These are phyloP conservation scores for Odontamblyopus rebecca DNA, from an alignment of 2,797 vertebrate species.

Conservation along the genomic window DNA sequence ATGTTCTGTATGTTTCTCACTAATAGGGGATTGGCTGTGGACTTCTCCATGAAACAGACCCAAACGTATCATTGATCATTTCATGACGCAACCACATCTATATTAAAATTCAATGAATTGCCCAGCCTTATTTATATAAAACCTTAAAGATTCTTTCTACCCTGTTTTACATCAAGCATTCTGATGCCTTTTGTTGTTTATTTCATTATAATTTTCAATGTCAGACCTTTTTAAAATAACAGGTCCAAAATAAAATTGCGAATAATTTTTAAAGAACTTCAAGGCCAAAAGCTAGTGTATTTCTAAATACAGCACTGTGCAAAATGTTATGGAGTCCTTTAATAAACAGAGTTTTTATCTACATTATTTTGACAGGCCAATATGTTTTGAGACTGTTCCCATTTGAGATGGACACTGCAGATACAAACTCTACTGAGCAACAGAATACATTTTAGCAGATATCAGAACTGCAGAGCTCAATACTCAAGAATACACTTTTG, in stretches of 20 bases:
- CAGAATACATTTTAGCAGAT: background rate
- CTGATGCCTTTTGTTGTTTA: background rate
- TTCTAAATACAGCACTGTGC: background rate
- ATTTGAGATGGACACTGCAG: background rate
- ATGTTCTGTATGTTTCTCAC: too few species aligned
- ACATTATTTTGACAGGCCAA: too few species aligned
- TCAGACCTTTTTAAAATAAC: background rate
- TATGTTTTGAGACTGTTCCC: too few species aligned
- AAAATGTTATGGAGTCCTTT: background rate
- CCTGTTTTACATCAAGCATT: background rate
- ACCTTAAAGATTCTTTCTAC: background rate
- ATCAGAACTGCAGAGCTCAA: background rate
- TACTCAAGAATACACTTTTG: background rate
- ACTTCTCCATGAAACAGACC: too few species aligned
- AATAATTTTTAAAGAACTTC: conserved; percentile 6
- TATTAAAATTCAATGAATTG: too few species aligned
- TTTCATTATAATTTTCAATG: background rate
- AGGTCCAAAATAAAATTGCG: background rate
- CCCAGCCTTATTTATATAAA: too few species aligned
- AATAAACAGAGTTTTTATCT: background rate
- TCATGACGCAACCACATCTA: too few species aligned
- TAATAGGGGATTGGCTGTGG: too few species aligned
- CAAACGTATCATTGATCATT: too few species aligned
- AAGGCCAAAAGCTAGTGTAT: background rate
- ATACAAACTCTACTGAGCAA: background rate